Base-by-base conservation (phyloP, 2,888 invertebrate genomes). In the Serripes groenlandicus region DNA sequence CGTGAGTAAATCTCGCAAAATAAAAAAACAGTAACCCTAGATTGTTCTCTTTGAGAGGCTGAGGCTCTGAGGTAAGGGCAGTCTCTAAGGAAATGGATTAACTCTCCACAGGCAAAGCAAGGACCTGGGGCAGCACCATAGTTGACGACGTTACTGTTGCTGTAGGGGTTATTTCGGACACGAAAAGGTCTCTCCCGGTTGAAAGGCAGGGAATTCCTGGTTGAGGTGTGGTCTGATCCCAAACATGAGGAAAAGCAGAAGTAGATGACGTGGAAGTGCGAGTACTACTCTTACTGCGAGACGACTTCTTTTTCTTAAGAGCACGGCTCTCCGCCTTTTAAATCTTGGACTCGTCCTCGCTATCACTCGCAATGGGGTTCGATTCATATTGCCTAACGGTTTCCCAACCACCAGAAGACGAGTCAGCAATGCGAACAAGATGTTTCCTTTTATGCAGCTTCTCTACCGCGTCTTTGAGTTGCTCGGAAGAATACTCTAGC, bases 61-160 rank as follows among this genome's bases (percentile, higher is more conserved):
- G 66, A 9, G 21, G 54, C 26, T 70, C 62, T 75, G 32, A 26
- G 56, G 28, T 76, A 32, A 3, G 75, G 75, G 28, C 78, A 83
- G 52, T 72, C 42, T 21, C 64, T 69, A 26, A 75, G 26, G 52
- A 62, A 75, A 42, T 83, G 72, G 3, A 49, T 21, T 28, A 66
- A 75, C 18, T 68, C 72, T 11, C 83, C 78, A 42, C 78, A 78
- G 49, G 72, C 54, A 34, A 70, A 75, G 42, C 78, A 82, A 28
- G 82, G 49, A 64, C 78, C 78, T 23, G 32, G 74, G 74, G 73
- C 68, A 9, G 68, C 23, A 26, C 68, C 42, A 42, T 1, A 68
- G 23, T 26, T 26, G 28, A 49, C 54, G 69, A 52, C 54, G 42
- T 30, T 49, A 26, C 52, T 52, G 30, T 30, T 49, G 69, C 52